A percentile compares a stretch with the other conserved stretches of the same genome.
Evolutionary conservation across 2,113 vertebrate genomes (phyloP).

Genomic region (Lampris incognitus): DNA sequence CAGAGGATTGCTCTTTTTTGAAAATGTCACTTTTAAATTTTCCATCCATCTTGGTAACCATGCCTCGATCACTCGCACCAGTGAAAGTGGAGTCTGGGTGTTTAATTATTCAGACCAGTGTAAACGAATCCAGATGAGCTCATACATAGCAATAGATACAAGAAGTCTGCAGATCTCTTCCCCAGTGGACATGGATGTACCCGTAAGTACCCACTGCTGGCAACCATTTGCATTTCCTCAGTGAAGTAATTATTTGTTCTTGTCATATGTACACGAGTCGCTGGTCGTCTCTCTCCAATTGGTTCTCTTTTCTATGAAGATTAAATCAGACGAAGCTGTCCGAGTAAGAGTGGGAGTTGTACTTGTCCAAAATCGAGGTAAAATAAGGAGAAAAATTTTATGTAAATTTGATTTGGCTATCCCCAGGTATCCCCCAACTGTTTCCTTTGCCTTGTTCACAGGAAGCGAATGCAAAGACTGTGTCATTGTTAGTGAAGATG

Average conservation of each 20-base stretch:
- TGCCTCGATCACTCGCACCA: constrained; percentile 22
- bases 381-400: not conserved
- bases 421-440: not conserved
- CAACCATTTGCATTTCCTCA: not conserved
- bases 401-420: not conserved
- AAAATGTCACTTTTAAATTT: not conserved
- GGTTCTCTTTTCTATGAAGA: constrained; percentile 24
- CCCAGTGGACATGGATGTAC: constrained; percentile 41
- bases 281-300: not conserved
- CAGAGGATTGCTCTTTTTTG: not conserved
- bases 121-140: constrained; percentile 55
- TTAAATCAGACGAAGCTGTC: constrained; percentile 34
- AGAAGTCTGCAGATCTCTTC: constrained; percentile 13
- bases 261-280: no score
- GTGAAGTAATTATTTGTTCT: no score
- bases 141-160: not conserved
- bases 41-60: constrained; percentile 30
- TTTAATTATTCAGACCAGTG: constrained; percentile 71
- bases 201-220: constrained; percentile 61
- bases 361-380: constrained; percentile 53
- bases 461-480: constrained; percentile 25
- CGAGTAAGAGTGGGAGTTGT: constrained; percentile 69
- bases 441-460: not conserved
- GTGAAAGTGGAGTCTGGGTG: constrained; percentile 59
- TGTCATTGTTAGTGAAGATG: constrained; percentile 51